Percentiles rank a stretch among this genome's conserved stretches.
phyloP scores from a whole-genome alignment of 2,113 vertebrate genomes.

The Actinemys pallida region DNA sequence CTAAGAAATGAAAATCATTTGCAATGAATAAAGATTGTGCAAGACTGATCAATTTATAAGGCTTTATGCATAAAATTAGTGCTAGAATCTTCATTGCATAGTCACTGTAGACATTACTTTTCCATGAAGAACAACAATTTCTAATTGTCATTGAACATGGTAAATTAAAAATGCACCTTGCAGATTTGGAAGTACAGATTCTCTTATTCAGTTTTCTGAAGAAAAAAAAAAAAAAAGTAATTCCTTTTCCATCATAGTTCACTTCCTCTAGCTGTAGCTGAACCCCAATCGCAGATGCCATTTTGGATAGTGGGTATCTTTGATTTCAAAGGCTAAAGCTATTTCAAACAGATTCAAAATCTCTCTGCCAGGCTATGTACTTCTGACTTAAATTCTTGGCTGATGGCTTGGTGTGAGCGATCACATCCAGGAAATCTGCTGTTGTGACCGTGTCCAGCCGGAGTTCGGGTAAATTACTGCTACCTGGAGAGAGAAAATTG shows the following conservation, averaged over 20 bases:
- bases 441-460: conserved; percentile 89
- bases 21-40: background rate
- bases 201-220: background rate
- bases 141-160: background rate
- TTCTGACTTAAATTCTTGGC: conserved; percentile 87
- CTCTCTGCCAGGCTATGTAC: conserved; percentile 90
- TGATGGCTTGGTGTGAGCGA: conserved; percentile 91
- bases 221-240: background rate
- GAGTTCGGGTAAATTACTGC: conserved; percentile 73
- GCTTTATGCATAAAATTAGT: conserved; percentile 17
- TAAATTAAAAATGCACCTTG: background rate
- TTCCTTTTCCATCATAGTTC: background rate
- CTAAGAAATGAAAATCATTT: background rate
- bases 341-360: conserved; percentile 90
- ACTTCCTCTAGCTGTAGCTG: background rate
- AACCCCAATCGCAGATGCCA: background rate
- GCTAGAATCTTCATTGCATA: background rate
- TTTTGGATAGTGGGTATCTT: background rate
- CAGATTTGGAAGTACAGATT: background rate
- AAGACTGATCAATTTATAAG: background rate
- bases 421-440: conserved; percentile 89
- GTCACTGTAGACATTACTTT: background rate
- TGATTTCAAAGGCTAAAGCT: background rate
- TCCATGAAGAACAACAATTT: background rate
- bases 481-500: conserved; percentile 69